Conservation (phyloP, 2,797 vertebrate genomes). For the Stomatorhinus walkeri region DNA sequence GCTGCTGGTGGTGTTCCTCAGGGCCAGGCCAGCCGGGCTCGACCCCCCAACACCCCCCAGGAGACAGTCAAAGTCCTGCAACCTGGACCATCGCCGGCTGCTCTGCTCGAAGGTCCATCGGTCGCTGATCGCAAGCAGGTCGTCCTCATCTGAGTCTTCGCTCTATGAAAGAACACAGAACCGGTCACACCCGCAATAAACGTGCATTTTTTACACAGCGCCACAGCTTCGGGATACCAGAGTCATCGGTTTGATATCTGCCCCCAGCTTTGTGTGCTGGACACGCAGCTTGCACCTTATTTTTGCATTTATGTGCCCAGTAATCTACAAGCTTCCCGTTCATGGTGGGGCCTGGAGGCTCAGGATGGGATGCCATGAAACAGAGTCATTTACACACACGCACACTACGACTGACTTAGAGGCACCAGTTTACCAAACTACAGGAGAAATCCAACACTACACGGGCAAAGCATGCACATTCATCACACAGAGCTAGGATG, state of each 20-base stretch:
- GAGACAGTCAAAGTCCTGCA: constrained; percentile 79
- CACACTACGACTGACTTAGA: not conserved
- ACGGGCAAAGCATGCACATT: not conserved
- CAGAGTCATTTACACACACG: not conserved
- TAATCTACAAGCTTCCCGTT: not conserved
- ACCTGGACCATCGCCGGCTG: constrained; percentile 90
- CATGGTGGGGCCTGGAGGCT: not conserved
- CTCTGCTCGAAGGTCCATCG: constrained; percentile 98
- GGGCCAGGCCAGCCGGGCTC: constrained; percentile 61
- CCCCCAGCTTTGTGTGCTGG: not conserved
- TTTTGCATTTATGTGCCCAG: not conserved
- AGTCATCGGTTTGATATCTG: not conserved
- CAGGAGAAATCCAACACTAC: not conserved
- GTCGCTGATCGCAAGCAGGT: constrained; percentile 90
- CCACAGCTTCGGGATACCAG: not conserved
- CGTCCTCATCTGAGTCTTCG: constrained; percentile 98
- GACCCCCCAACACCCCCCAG: constrained; percentile 62
- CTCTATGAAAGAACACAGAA: constrained; percentile 56
- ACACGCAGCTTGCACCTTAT: not conserved
- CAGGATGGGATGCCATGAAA: not conserved
- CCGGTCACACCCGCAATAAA: not conserved
- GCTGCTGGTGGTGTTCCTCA: constrained; percentile 83
- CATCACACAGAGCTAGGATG: not conserved
- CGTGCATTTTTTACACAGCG: not conserved
- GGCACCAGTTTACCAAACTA: not conserved